Percentiles rank a stretch among this genome's conserved stretches.
phyloP scores from a whole-genome alignment of 2,797 vertebrate species.

The Sylvilagus floridanus region DNA sequence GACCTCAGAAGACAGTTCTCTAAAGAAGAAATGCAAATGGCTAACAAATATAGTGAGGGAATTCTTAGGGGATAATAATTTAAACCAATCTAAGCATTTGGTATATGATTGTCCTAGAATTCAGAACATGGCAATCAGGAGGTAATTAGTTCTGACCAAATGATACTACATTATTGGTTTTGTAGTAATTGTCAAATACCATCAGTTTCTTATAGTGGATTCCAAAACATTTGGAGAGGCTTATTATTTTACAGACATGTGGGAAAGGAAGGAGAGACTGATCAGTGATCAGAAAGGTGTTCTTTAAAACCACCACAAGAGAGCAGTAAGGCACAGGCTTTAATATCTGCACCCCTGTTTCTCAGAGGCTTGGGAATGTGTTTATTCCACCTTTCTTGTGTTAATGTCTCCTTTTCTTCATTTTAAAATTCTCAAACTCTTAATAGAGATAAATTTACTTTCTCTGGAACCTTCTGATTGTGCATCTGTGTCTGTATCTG shows the following conservation, averaged over 20 bases:
- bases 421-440: neutral
- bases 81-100: neutral
- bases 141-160: neutral
- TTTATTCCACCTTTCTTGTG: neutral
- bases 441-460: neutral
- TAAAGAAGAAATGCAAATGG: no score
- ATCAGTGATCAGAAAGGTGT: neutral
- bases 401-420: neutral
- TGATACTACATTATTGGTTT: neutral
- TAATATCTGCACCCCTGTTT: neutral
- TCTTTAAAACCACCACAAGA: slow-evolving; percentile 80
- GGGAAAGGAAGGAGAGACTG: neutral
- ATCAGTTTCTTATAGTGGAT: neutral
- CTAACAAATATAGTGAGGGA: neutral
- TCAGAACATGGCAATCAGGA: neutral
- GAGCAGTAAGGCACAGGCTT: slow-evolving; percentile 81
- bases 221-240: neutral
- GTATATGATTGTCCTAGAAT: neutral
- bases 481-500: neutral
- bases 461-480: neutral
- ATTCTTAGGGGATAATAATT: neutral
- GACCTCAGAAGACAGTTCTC: no score
- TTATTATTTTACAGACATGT: neutral
- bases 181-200: neutral
- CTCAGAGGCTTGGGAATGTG: neutral